Evolutionary conservation across 2,113 vertebrate genomes (phyloP).

Genomic region (Syngnathus typhle): DNA sequence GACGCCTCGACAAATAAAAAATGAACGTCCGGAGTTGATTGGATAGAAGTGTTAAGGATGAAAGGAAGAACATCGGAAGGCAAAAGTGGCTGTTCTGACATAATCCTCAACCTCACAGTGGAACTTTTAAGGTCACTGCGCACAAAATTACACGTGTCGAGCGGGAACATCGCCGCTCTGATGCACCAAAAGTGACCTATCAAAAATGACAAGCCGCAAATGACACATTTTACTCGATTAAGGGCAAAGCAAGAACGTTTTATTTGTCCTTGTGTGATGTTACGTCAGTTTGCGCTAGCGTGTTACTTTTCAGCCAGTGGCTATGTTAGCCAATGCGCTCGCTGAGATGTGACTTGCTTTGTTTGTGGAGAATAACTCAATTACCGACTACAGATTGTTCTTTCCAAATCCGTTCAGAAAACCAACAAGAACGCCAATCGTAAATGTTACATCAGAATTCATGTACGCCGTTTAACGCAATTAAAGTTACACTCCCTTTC

Average conservation of each 20-base stretch:
- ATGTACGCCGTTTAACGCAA: not conserved
- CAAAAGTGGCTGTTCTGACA: not conserved
- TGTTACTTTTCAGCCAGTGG: no score
- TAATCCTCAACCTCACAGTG: not conserved
- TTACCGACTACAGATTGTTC: not conserved
- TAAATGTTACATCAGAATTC: not conserved
- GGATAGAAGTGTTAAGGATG: not conserved
- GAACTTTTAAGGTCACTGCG: not conserved
- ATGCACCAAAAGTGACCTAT: no score
- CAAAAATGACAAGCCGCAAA: no score
- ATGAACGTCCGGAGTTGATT: constrained; percentile 1
- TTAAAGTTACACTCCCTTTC: not conserved
- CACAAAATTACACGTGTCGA: no score
- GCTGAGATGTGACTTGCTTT: not conserved
- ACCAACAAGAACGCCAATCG: not conserved
- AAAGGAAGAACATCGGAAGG: not conserved
- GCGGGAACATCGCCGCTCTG: no score
- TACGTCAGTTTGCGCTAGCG: no score
- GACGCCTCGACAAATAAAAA: not conserved
- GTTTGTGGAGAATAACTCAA: not conserved
- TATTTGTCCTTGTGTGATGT: no score
- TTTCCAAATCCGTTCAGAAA: not conserved
- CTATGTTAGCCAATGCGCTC: not conserved
- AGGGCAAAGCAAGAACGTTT: no score
- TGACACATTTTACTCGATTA: no score